Conservation (phyloP, 1,140 invertebrate genomes). For the fruit fly (Drosophila melanogaster) region Release_6_plus_ISO1_MT NT_033777.3:23288001-23288500, state of each 20-base stretch:
- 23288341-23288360: conserved; percentile 94
- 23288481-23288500: conserved; percentile 88
- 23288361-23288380: conserved; percentile 92
- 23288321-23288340: conserved; percentile 88
- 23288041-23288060: too few relatives aligned
- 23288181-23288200: too few relatives aligned
- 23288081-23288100: neutral
- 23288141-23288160: too few relatives aligned
- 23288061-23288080: conserved; percentile 4
- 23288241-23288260: too few relatives aligned
- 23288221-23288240: too few relatives aligned
- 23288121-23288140: too few relatives aligned
- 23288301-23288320: conserved; percentile 31
- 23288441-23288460: conserved; percentile 92
- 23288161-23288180: too few relatives aligned
- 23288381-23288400: conserved; percentile 92
- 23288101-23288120: neutral
- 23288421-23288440: conserved; percentile 88
- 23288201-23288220: too few relatives aligned
- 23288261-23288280: neutral
- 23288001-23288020: conserved; percentile 31
- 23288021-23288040: conserved; percentile 12
- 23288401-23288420: conserved; percentile 90
- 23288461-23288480: conserved; percentile 93
- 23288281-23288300: neutral